These are phyloP conservation scores for Danionella cerebrum DNA, from an alignment of 2,113 vertebrate species.

Conservation along the genomic window DNA sequence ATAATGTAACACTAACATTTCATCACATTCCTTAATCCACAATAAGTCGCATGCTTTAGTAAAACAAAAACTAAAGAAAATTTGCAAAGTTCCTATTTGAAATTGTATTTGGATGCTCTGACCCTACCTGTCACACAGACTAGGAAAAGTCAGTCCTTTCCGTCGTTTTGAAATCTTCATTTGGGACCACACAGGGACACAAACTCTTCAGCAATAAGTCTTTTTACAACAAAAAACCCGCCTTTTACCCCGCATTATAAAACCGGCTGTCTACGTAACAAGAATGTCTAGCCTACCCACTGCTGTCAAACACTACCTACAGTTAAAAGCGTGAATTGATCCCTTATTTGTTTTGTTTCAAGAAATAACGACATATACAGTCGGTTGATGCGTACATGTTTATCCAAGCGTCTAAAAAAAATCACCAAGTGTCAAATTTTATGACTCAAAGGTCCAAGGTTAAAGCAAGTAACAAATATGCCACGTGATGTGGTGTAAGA, in stretches of 20 bases:
- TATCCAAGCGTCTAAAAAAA: not conserved
- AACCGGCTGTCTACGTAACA: not conserved
- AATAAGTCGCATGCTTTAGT: constrained; percentile 4
- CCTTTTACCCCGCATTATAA: not conserved
- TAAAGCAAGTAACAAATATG: constrained; percentile 1
- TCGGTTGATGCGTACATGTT: not conserved
- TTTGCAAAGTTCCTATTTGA: not conserved
- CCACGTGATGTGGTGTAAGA: not conserved
- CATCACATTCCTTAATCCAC: constrained; percentile 14
- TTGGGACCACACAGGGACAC: constrained; percentile 53
- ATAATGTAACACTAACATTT: constrained; percentile 11
- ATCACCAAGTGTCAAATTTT: not conserved
- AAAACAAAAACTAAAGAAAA: not conserved
- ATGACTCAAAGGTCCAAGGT: not conserved
- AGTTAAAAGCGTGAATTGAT: not conserved
- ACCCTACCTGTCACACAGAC: constrained; percentile 63
- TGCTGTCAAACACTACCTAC: no score
- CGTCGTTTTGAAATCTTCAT: constrained; percentile 70
- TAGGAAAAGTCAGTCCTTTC: constrained; percentile 53
- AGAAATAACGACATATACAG: no score
- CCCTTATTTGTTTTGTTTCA: no score
- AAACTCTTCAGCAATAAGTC: constrained; percentile 38
- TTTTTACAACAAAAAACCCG: constrained; percentile 36
- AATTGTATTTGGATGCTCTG: not conserved
- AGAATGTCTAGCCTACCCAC: no score